Evolutionary conservation across 2,888 invertebrate genomes (phyloP).

Genomic region (Ichneumoninae sp.): DNA sequence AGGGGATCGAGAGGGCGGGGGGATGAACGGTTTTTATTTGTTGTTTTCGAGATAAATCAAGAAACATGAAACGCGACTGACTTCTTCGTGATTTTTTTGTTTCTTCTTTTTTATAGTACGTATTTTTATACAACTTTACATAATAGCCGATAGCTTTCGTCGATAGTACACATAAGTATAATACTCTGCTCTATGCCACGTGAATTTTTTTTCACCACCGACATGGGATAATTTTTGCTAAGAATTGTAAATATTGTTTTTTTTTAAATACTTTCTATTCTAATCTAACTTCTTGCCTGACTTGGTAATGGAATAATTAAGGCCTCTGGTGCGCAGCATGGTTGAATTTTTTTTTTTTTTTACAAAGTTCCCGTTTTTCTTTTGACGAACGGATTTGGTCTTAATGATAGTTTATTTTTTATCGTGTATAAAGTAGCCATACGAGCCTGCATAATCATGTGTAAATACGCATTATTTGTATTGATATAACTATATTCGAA

Average conservation of each 20-base stretch:
- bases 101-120: slow-evolving; percentile 49
- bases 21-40: not conserved
- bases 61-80: not conserved
- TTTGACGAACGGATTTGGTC: slow-evolving; percentile 10
- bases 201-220: slow-evolving; percentile 39
- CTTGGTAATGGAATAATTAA: slow-evolving; percentile 41
- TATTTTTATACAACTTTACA: slow-evolving; percentile 59
- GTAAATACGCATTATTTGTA: slow-evolving; percentile 58
- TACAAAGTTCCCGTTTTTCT: slow-evolving; percentile 5
- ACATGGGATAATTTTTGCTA: slow-evolving; percentile 34
- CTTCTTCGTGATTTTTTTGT: slow-evolving; percentile 20
- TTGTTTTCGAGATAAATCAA: not conserved
- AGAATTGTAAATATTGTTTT: slow-evolving; percentile 58
- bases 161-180: slow-evolving; percentile 27
- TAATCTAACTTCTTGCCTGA: not conserved
- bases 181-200: slow-evolving; percentile 50
- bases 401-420: slow-evolving; percentile 10
- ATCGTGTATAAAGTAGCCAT: slow-evolving; percentile 22
- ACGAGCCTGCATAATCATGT: slow-evolving; percentile 50
- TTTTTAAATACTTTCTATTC: not conserved
- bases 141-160: slow-evolving; percentile 44
- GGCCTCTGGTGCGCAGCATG: slow-evolving; percentile 32
- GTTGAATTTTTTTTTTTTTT: slow-evolving; percentile 30
- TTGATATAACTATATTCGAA: slow-evolving; percentile 27
- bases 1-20: not conserved